phyloP scores from a whole-genome alignment of 2,797 vertebrate genomes.

The Rhynchotus rufescens region DNA sequence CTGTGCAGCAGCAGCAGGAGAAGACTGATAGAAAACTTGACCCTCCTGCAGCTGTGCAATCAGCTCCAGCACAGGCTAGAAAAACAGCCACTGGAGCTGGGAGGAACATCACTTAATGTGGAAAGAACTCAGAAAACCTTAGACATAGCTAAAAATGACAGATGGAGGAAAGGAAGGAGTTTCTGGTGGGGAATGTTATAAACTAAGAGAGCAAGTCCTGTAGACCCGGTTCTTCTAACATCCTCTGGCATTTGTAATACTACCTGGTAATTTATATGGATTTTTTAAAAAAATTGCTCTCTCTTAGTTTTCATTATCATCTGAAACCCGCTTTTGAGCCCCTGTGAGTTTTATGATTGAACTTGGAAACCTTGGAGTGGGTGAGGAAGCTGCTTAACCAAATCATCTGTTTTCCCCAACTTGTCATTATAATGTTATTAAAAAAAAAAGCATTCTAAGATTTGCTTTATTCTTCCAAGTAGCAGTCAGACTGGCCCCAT shows the following conservation, averaged over 20 bases:
- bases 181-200: background rate
- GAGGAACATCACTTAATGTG: background rate
- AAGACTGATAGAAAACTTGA: background rate
- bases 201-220: background rate
- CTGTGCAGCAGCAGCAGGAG: background rate
- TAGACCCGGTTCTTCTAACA: background rate
- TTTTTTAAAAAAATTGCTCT: background rate
- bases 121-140: background rate
- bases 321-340: background rate
- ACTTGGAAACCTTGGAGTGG: background rate
- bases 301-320: background rate
- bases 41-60: background rate
- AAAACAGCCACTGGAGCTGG: background rate
- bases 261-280: background rate
- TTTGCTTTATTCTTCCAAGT: background rate
- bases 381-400: background rate
- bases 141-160: background rate
- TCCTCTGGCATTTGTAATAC: background rate
- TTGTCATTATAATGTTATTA: background rate
- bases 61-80: background rate
- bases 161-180: background rate
- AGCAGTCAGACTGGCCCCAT: background rate
- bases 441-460: too few species aligned
- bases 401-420: background rate
- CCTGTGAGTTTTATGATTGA: background rate